Evolutionary conservation across 2,113 vertebrate genomes (phyloP).

Genomic region (Colistium nudipinnis): DNA sequence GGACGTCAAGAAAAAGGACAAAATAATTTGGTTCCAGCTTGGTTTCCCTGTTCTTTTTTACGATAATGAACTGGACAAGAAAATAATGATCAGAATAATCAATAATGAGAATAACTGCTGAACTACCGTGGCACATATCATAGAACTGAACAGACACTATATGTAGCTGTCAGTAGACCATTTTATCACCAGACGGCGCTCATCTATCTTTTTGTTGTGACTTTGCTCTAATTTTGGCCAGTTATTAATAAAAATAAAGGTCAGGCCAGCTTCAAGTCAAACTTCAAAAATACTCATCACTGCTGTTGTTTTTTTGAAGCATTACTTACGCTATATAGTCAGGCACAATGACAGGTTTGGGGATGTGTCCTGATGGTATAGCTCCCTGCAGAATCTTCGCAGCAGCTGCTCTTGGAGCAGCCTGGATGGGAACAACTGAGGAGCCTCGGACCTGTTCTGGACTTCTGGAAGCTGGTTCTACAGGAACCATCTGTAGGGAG

Average conservation of each 20-base stretch:
- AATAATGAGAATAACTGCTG: no score
- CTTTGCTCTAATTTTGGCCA: no score
- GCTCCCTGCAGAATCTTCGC: constrained; percentile 87
- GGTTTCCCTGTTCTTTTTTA: background rate
- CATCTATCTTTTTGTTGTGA: no score
- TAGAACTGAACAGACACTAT: no score
- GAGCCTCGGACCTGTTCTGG: constrained; percentile 58
- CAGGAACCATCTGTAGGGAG: constrained; percentile 31
- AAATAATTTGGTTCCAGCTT: no score
- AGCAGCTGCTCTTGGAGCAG: constrained; percentile 55
- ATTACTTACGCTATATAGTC: constrained; percentile 94
- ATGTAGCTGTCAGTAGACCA: no score
- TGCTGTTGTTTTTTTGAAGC: background rate
- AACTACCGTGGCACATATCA: no score
- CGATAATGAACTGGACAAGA: no score
- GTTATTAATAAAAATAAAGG: background rate
- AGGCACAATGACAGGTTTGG: constrained; percentile 94
- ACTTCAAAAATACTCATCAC: background rate
- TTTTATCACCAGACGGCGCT: no score
- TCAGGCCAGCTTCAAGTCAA: background rate
- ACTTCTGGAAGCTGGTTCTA: constrained; percentile 25
- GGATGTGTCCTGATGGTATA: constrained; percentile 93
- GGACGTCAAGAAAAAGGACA: no score
- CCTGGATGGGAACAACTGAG: constrained; percentile 65
- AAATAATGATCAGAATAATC: no score